Evolutionary conservation across 2,113 vertebrate species (phyloP).

Genomic region (Copsychus sechellarum): DNA sequence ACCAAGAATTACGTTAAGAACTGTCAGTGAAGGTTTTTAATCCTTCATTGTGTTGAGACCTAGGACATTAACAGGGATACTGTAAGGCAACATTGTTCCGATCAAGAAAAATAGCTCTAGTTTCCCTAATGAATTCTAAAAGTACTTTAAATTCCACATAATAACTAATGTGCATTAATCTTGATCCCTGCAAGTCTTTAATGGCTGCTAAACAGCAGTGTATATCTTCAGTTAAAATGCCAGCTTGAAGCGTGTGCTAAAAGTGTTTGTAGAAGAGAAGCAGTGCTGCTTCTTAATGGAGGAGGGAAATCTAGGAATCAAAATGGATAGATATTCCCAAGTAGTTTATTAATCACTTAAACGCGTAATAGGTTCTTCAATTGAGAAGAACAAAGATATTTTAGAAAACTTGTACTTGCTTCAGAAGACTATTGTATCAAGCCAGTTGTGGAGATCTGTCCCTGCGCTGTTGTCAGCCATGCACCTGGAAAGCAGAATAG

Average conservation of each 20-base stretch:
- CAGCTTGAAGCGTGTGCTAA: neutral
- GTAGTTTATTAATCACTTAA: neutral
- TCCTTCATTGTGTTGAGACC: neutral
- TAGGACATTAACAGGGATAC: neutral
- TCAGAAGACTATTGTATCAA: neutral
- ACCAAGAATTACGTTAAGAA: neutral
- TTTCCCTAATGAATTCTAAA: constrained; percentile 35
- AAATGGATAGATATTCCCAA: neutral
- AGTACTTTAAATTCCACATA: constrained; percentile 1
- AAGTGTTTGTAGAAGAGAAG: neutral
- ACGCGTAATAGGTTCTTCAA: neutral
- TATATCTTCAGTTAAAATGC: neutral
- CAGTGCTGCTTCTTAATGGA: neutral
- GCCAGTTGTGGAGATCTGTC: neutral
- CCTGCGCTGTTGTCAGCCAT: neutral
- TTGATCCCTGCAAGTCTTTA: neutral
- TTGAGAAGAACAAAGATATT: neutral
- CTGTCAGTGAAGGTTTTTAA: neutral
- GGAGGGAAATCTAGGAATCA: neutral
- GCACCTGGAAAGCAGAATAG: neutral
- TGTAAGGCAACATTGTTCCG: neutral
- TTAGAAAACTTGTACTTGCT: neutral
- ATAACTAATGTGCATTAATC: constrained; percentile 4
- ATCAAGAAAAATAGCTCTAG: neutral
- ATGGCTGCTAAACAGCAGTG: neutral